A percentile compares a stretch with the other conserved stretches of the same genome.
Conservation (phyloP, 2,113 vertebrate genomes). For the Sciurus niger region DNA sequence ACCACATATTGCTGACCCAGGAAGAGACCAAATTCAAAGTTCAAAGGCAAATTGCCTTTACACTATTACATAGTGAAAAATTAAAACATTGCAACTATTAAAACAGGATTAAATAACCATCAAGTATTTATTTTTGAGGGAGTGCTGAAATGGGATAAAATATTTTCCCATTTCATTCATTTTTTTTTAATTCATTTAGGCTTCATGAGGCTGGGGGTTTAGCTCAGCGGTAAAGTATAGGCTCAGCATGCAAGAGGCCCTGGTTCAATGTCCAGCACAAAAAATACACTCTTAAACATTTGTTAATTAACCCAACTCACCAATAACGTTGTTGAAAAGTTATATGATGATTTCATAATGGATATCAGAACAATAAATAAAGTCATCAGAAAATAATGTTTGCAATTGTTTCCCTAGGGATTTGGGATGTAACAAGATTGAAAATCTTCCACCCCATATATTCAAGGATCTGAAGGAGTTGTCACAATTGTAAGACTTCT, state of each 20-base stretch:
- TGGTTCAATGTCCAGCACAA: too few species aligned
- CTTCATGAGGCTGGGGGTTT: too few species aligned
- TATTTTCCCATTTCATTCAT: neutral
- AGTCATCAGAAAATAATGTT: slow-evolving; percentile 71
- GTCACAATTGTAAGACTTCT: slow-evolving; percentile 94
- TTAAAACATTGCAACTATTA: neutral
- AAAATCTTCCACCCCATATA: slow-evolving; percentile 91
- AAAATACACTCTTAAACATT: neutral
- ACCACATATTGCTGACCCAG: too few species aligned
- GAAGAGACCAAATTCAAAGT: neutral
- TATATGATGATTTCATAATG: slow-evolving; percentile 24
- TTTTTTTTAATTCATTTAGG: slow-evolving; percentile 8
- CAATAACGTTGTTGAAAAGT: neutral
- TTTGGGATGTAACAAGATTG: slow-evolving; percentile 95
- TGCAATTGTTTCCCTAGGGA: slow-evolving; percentile 91
- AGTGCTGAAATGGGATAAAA: neutral
- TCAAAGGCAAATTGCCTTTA: neutral
- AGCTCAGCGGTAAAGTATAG: neutral
- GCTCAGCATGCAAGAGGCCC: neutral
- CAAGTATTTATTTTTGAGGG: slow-evolving; percentile 15
- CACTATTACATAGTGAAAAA: neutral
- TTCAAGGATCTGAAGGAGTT: slow-evolving; percentile 95
- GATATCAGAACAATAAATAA: slow-evolving; percentile 50
- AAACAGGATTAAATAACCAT: neutral
- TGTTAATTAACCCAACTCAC: neutral